A percentile compares a stretch with the other conserved stretches of the same genome.
Evolutionary conservation across 2,888 invertebrate genomes (phyloP).

Genomic region (Alloplasta piceator): DNA sequence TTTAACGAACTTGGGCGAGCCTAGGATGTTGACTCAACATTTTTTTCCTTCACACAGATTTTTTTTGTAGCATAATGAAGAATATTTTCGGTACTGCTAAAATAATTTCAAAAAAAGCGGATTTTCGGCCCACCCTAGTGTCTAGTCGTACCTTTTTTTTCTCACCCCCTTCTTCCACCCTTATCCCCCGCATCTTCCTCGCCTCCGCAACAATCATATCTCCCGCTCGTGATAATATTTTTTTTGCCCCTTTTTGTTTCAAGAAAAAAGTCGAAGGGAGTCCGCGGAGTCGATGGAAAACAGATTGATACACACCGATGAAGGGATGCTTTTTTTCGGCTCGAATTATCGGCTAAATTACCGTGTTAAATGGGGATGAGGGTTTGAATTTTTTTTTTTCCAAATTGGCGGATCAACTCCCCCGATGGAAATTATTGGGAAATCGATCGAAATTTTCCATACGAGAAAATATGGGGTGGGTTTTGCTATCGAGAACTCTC

Average conservation of each 20-base stretch:
- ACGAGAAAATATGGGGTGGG: neutral
- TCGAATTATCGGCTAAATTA: constrained; percentile 4
- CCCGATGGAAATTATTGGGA: constrained; percentile 9
- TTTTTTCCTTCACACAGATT: too few species aligned
- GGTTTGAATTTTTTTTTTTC: neutral
- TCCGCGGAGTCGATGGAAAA: neutral
- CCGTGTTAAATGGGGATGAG: neutral
- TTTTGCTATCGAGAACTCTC: neutral
- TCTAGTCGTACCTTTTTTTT: constrained; percentile 41
- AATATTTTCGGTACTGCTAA: too few species aligned
- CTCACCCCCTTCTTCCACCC: too few species aligned
- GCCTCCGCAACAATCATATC: too few species aligned
- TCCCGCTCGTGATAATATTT: too few species aligned
- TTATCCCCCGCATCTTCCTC: too few species aligned
- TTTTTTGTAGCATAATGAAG: too few species aligned
- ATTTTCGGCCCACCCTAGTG: too few species aligned
- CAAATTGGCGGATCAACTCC: constrained; percentile 1
- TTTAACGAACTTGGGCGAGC: too few species aligned
- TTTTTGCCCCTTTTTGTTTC: constrained; percentile 18
- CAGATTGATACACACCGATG: neutral
- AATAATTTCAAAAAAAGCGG: too few species aligned
- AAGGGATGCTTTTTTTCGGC: neutral
- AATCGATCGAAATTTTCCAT: constrained; percentile 15
- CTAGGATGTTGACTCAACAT: too few species aligned
- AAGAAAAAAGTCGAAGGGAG: neutral